Evolutionary conservation across 2,113 vertebrate genomes (phyloP).

Genomic region (Sardina pilchardus): DNA sequence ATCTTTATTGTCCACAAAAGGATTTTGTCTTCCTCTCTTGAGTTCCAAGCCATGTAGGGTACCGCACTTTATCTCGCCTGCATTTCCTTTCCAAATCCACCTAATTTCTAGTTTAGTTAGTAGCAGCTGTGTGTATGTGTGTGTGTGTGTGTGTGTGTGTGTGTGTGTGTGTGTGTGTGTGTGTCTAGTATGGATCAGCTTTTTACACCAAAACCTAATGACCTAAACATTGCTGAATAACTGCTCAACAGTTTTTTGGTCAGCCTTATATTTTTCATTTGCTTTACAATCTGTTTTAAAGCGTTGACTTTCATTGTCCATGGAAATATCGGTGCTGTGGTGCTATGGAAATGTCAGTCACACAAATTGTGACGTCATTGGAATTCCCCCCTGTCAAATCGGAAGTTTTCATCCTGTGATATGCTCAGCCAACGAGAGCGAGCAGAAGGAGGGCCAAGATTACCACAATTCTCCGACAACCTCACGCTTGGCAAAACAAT

Average conservation of each 20-base stretch:
- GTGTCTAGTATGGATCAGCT: not conserved
- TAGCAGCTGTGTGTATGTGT: too few species aligned
- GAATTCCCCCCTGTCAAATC: slow-evolving; percentile 66
- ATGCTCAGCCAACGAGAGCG: not conserved
- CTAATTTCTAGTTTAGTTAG: not conserved
- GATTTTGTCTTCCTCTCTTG: too few species aligned
- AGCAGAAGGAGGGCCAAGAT: not conserved
- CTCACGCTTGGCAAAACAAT: not conserved
- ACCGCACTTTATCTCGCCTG: too few species aligned
- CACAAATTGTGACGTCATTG: slow-evolving; percentile 55
- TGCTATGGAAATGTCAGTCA: not conserved
- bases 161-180: too few species aligned
- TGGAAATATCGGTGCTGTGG: not conserved
- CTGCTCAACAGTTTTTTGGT: too few species aligned
- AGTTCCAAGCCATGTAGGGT: too few species aligned
- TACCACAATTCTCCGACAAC: slow-evolving; percentile 1
- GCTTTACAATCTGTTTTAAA: not conserved
- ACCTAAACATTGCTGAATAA: too few species aligned
- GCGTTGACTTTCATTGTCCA: not conserved
- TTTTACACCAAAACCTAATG: not conserved
- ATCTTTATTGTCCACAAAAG: too few species aligned
- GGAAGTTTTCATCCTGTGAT: not conserved
- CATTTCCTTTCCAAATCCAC: too few species aligned
- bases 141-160: too few species aligned
- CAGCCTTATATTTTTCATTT: too few species aligned